Evolutionary conservation across 2,888 invertebrate genomes (phyloP).

Genomic region (Mesorhabditis sp.): DNA sequence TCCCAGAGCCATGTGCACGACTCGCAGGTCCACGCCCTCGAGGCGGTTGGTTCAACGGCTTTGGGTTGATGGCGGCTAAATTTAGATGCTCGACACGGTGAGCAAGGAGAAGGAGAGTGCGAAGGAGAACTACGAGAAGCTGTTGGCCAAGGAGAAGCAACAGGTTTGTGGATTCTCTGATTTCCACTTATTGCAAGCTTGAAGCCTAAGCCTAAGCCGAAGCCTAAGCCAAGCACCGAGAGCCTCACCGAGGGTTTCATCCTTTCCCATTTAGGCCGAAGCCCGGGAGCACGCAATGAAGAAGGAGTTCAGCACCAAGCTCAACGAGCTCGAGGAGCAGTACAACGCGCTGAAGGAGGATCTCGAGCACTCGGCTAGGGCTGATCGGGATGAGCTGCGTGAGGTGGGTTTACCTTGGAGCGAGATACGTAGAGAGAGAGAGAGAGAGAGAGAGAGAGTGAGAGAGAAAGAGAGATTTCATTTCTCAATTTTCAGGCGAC

Average conservation of each 20-base stretch:
- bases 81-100: conserved; percentile 53
- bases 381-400: conserved; percentile 38
- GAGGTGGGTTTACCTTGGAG: conserved; percentile 17
- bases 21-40: conserved; percentile 56
- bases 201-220: neutral
- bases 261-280: conserved; percentile 40
- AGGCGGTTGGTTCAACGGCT: conserved; percentile 44
- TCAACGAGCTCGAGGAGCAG: conserved; percentile 57
- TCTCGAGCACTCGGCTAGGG: conserved; percentile 38
- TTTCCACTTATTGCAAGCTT: no score
- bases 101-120: conserved; percentile 56
- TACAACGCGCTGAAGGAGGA: conserved; percentile 52
- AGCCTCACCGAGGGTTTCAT: neutral
- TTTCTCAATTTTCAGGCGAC: neutral
- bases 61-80: neutral
- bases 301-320: conserved; percentile 51
- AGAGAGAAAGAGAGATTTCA: no score
- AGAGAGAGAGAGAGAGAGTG: no score
- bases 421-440: no score
- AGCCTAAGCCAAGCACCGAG: neutral
- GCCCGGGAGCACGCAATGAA: conserved; percentile 53
- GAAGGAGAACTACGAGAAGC: conserved; percentile 53
- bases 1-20: conserved; percentile 55
- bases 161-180: conserved; percentile 18
- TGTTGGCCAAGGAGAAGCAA: conserved; percentile 44